phyloP scores from a whole-genome alignment of 2,113 vertebrate genomes.

The Ammospiza nelsoni region DNA sequence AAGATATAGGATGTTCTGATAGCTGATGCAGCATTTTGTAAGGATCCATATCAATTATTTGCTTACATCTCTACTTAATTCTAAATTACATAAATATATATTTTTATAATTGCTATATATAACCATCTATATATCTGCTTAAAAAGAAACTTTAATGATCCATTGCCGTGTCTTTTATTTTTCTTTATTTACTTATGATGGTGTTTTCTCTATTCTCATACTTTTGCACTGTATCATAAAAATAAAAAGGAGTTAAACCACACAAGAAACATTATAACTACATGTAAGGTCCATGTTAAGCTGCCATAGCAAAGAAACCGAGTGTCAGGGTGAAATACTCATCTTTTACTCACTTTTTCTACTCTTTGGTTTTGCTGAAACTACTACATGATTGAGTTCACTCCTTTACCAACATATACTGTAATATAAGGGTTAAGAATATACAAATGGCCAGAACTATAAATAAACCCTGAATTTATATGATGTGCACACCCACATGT shows the following conservation, averaged over 20 bases:
- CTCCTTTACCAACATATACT: not conserved
- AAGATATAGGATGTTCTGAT: not conserved
- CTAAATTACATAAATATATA: not conserved
- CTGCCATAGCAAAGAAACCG: not conserved
- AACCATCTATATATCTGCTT: not conserved
- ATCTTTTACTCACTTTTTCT: not conserved
- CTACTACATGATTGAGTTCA: not conserved
- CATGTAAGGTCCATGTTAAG: not conserved
- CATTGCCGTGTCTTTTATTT: not conserved
- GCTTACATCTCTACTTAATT: not conserved
- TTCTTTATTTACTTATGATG: not conserved
- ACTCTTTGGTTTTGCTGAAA: not conserved
- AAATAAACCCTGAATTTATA: not conserved
- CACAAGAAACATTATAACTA: not conserved
- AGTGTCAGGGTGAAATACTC: not conserved
- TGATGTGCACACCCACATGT: not conserved
- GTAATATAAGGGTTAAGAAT: not conserved
- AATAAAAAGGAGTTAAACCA: slow-evolving; percentile 10
- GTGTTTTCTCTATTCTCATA: not conserved
- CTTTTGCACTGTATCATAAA: not conserved
- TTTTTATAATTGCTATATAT: not conserved
- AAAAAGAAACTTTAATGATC: not conserved
- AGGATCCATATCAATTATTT: not conserved
- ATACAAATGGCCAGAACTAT: not conserved
- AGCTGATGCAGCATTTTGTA: not conserved